Base-by-base conservation (phyloP, 2,797 vertebrate genomes). In the Austrolebias charrua region DNA sequence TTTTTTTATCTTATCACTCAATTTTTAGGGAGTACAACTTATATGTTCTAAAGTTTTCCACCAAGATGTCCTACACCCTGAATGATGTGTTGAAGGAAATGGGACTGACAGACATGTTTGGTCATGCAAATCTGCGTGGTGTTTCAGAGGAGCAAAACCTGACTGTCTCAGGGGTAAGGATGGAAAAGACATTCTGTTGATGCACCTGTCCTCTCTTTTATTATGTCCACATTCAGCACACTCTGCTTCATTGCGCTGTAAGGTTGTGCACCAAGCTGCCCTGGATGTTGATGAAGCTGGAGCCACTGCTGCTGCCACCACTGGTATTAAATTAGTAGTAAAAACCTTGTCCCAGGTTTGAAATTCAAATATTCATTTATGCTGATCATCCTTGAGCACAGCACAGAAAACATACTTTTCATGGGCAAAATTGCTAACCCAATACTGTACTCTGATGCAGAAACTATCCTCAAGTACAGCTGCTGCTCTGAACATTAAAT, bases 221-320 rank as follows among this genome's bases (percentile, higher is more conserved):
- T 44, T 51, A 1, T 2, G 12, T 18, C 11, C 3, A 29, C 20
- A 1, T 49, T 11, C 2, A 33, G 48, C 19, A 73, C 13, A 70
- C 43, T 48, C 16, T 66, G 12, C 43, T 62, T 16, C 10, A 11
- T 49, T 54, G n/a, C 6, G 1, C 24, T 43, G 8, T 43, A 97
- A 68, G 97, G 85, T 95, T 75, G 75, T 94, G 40, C 95, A 97
- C 66, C 86, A 94, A 82, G 94, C 96, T 20, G 82, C 84, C 31
- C 88, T 96, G 63, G 95, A 97, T 49, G 90, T 96, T 0, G 91
- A 98, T 49, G 95, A 97, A 81, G 73, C 73, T 4, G 96, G 95
- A 73, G 93, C 95, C 0, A 91, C 92, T 0, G 96, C 93, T 3
- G 60, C 89, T 53, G 92, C 82, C 8, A 92, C 74, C 20, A 95